Evolutionary conservation across 1,140 invertebrate genomes (phyloP).

Genomic region (Caenorhabditis remanei): DNA sequence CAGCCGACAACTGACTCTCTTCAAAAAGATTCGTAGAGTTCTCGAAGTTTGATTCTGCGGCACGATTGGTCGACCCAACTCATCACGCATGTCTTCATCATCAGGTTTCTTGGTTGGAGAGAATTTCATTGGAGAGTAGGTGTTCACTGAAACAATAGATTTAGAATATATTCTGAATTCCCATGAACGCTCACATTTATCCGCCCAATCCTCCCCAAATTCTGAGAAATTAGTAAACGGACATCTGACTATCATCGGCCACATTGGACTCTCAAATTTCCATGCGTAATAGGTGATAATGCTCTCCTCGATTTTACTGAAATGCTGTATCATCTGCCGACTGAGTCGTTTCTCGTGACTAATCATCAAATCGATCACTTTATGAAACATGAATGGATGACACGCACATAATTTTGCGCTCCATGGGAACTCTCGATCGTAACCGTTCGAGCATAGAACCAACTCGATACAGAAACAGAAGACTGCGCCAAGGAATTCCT

Average conservation of each 20-base stretch:
- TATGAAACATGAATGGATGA: conserved; percentile 51
- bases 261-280: conserved; percentile 23
- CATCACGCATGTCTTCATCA: conserved; percentile 2
- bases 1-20: conserved; percentile 4
- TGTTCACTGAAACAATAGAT: background rate
- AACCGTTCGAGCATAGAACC: background rate
- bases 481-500: conserved; percentile 20
- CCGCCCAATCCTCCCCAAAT: conserved; percentile 43
- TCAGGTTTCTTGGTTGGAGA: conserved; percentile 10
- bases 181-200: background rate
- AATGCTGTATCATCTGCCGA: conserved; percentile 16
- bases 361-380: conserved; percentile 41
- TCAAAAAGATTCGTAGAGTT: conserved; percentile 32
- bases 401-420: background rate
- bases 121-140: conserved; percentile 41
- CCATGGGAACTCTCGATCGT: conserved; percentile 14
- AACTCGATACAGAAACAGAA: conserved; percentile 39
- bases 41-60: conserved; percentile 34
- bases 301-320: conserved; percentile 16
- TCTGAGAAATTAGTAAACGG: conserved; percentile 21
- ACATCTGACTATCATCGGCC: conserved; percentile 17
- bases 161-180: background rate
- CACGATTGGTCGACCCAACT: conserved; percentile 13
- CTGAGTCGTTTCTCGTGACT: conserved; percentile 31
- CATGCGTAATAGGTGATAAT: background rate